phyloP scores from a whole-genome alignment of 1,140 invertebrate genomes.

The Drosophila micromelanica region DNA sequence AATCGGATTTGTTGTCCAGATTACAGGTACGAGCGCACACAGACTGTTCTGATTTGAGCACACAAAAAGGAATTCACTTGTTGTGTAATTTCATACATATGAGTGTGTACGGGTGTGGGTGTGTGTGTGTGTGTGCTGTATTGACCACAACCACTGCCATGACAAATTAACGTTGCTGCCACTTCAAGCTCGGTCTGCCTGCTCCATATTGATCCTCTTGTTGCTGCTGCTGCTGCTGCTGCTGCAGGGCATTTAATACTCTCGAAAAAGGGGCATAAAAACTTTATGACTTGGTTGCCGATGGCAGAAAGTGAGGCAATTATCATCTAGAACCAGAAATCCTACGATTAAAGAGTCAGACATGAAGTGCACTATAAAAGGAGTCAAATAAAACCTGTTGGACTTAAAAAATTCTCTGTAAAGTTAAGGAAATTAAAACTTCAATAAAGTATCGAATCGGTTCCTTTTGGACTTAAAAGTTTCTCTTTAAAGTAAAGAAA shows the following conservation, averaged over 20 bases:
- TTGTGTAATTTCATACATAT: constrained; percentile 61
- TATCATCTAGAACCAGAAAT: background rate
- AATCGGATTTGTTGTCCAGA: constrained; percentile 76
- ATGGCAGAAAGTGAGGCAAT: constrained; percentile 2
- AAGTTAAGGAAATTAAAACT: too few species aligned
- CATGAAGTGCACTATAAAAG: background rate
- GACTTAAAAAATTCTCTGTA: background rate
- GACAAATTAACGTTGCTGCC: constrained; percentile 76
- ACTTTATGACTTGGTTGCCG: constrained; percentile 1
- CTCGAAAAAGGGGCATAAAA: background rate
- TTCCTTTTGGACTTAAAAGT: background rate
- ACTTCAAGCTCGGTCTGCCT: constrained; percentile 34
- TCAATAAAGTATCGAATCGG: too few species aligned
- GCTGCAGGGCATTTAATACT: constrained; percentile 31
- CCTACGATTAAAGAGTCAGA: background rate
- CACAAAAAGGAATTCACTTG: constrained; percentile 67
- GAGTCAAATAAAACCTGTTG: too few species aligned
- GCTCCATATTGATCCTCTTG: constrained; percentile 51
- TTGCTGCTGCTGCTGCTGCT: constrained; percentile 13
- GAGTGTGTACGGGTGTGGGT: constrained; percentile 17
- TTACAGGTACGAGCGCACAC: constrained; percentile 63
- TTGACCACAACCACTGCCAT: constrained; percentile 67
- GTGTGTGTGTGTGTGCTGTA: constrained; percentile 26
- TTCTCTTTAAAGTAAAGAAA: too few species aligned
- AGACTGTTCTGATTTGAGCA: constrained; percentile 36